A percentile compares a stretch with the other conserved stretches of the same genome.
phyloP scores from a whole-genome alignment of 2,113 vertebrate species.

The Machaerirhynchus nigripectus region DNA sequence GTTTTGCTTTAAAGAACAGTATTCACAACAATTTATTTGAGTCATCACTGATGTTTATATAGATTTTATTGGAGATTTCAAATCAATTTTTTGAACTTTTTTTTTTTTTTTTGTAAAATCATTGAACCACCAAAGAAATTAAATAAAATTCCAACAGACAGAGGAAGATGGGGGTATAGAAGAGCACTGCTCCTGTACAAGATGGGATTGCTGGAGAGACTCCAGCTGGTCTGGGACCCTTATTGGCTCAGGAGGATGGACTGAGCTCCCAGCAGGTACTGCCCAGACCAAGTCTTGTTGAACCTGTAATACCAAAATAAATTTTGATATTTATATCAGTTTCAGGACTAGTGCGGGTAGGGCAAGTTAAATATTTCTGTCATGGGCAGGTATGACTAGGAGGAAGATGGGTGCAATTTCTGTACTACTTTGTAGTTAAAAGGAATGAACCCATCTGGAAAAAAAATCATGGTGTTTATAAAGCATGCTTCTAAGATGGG shows the following conservation, averaged over 20 bases:
- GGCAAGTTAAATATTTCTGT: not conserved
- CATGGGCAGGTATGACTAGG: not conserved
- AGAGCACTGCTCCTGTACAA: not conserved
- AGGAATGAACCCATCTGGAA: not conserved
- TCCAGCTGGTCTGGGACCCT: not conserved
- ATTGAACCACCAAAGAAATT: not conserved
- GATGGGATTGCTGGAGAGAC: not conserved
- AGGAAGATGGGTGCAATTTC: not conserved
- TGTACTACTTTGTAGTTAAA: not conserved
- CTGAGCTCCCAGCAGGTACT: not conserved
- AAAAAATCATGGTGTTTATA: not conserved
- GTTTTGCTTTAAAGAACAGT: not conserved
- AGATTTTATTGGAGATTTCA: not conserved
- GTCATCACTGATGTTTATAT: not conserved
- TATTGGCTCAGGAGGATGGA: not conserved
- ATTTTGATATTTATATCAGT: not conserved
- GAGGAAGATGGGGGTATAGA: no score
- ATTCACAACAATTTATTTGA: not conserved
- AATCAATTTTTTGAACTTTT: not conserved
- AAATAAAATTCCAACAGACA: not conserved
- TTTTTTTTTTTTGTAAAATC: not conserved
- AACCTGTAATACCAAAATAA: not conserved
- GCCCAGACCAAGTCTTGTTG: not conserved
- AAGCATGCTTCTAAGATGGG: not conserved
- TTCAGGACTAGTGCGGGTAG: not conserved